Conservation (phyloP, 2,113 vertebrate genomes). For the Rafetus swinhoei region DNA sequence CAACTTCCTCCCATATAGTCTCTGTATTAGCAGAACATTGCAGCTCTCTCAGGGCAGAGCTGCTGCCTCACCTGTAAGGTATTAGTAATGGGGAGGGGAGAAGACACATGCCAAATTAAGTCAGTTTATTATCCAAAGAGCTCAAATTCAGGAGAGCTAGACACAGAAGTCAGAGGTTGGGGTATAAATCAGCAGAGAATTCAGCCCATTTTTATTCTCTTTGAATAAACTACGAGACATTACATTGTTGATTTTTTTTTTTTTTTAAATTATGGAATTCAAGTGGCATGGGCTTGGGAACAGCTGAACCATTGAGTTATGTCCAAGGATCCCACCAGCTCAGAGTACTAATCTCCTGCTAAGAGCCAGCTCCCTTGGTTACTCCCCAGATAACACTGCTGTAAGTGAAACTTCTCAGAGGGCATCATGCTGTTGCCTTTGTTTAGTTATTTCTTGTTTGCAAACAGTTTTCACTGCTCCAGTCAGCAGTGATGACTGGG, state of each 20-base stretch:
- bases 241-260: not conserved
- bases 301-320: not conserved
- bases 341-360: not conserved
- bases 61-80: not conserved
- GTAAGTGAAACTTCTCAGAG: not conserved
- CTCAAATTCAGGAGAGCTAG: not conserved
- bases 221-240: not conserved
- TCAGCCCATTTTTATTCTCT: not conserved
- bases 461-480: not conserved
- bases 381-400: not conserved
- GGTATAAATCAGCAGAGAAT: rapidly evolving
- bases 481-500: too few species aligned
- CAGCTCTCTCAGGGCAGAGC: not conserved
- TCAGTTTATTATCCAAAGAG: not conserved
- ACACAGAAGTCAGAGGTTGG: not conserved
- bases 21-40: not conserved
- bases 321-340: not conserved
- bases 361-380: not conserved
- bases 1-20: not conserved
- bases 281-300: not conserved
- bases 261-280: too few species aligned
- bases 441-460: not conserved
- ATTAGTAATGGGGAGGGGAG: not conserved
- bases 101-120: not conserved
- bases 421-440: not conserved